Percentiles rank a stretch among this genome's conserved stretches.
Conservation (phyloP, 2,888 invertebrate genomes). For the Troglohyphantes excavatus region DNA sequence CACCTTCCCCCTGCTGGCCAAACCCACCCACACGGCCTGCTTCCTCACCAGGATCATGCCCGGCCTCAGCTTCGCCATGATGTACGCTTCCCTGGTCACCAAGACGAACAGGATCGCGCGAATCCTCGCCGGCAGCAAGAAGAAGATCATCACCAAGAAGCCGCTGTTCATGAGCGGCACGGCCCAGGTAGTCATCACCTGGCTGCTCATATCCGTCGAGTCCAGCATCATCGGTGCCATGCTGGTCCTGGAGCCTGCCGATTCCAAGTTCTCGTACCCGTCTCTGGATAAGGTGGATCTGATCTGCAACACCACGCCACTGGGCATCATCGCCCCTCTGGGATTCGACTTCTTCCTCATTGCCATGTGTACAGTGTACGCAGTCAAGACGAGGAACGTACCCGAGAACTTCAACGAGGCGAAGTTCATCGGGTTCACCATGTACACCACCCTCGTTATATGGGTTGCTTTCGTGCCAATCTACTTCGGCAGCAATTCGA, state of each 20-base stretch:
- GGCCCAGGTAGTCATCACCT: conserved; percentile 93
- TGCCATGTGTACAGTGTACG: conserved; percentile 95
- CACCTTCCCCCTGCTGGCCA: conserved; percentile 94
- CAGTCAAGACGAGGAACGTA: conserved; percentile 96
- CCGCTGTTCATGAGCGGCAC: conserved; percentile 96
- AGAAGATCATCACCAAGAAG: conserved; percentile 92
- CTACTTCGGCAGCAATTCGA: conserved; percentile 91
- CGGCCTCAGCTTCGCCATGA: conserved; percentile 97
- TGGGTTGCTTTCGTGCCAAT: conserved; percentile 99
- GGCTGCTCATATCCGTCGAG: conserved; percentile 93
- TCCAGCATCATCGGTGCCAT: conserved; percentile 87
- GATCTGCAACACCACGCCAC: conserved; percentile 86
- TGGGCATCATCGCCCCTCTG: conserved; percentile 89
- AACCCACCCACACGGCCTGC: conserved; percentile 90
- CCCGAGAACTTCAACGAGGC: conserved; percentile 98
- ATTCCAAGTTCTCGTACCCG: conserved; percentile 84
- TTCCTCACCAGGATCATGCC: conserved; percentile 95
- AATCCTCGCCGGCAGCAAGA: conserved; percentile 98
- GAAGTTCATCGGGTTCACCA: conserved; percentile 93
- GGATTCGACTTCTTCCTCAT: conserved; percentile 89
- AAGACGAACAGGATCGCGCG: conserved; percentile 98
- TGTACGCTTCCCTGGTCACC: conserved; percentile 97
- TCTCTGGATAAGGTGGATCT: conserved; percentile 85
- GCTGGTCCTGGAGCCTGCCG: conserved; percentile 86
- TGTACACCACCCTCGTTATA: conserved; percentile 99